A percentile compares a stretch with the other conserved stretches of the same genome.
phyloP scores from a whole-genome alignment of 2,888 invertebrate species.

The Anoplius nigerrimus region DNA sequence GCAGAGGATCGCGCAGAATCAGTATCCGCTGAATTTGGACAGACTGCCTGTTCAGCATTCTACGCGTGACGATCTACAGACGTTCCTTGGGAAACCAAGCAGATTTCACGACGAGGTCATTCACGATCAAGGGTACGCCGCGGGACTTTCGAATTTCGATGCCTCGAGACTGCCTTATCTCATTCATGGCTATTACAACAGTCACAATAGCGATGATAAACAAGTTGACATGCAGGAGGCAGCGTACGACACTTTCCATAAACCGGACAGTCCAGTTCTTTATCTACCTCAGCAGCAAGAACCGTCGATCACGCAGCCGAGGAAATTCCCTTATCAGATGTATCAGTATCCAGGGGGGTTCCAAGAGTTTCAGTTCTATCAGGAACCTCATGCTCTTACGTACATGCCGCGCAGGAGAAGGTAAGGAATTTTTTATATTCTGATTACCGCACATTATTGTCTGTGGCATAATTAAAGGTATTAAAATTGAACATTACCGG shows the following conservation, averaged over 20 bases:
- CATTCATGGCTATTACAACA: not conserved
- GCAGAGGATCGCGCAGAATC: constrained; percentile 12
- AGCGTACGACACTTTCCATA: constrained; percentile 7
- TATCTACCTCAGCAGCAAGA: constrained; percentile 36
- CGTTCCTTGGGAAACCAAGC: constrained; percentile 44
- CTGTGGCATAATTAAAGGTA: too few species aligned
- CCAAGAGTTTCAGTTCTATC: not conserved
- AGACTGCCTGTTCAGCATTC: constrained; percentile 20
- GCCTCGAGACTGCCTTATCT: constrained; percentile 13
- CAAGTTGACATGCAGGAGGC: constrained; percentile 18
- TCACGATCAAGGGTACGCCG: too few species aligned
- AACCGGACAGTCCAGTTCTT: constrained; percentile 31
- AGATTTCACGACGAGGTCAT: constrained; percentile 27
- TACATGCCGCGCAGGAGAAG: constrained; percentile 18
- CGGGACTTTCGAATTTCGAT: constrained; percentile 4
- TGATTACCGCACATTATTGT: too few species aligned
- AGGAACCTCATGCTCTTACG: too few species aligned
- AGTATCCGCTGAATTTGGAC: constrained; percentile 24
- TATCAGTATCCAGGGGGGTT: constrained; percentile 52
- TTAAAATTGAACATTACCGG: too few species aligned
- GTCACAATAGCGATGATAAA: constrained; percentile 14
- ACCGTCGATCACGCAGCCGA: constrained; percentile 47
- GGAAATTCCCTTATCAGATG: constrained; percentile 61
- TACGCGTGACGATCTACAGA: not conserved
- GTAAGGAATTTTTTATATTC: constrained; percentile 15